Evolutionary conservation across 2,113 vertebrate species (phyloP).

Genomic region (Archocentrus centrarchus): DNA sequence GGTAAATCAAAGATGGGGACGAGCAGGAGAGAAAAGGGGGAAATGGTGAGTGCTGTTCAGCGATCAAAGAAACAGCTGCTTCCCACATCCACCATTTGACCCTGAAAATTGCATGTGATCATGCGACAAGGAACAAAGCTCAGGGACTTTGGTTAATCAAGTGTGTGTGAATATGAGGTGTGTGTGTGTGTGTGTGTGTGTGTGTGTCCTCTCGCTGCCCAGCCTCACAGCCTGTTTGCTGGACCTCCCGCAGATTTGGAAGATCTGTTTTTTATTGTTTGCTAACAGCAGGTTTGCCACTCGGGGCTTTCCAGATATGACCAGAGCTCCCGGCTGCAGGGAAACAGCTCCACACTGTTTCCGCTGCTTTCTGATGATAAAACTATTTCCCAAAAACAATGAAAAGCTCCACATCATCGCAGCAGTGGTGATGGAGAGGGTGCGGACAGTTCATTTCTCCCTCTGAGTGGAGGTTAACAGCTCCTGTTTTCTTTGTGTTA

Average conservation of each 20-base stretch:
- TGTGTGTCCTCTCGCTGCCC: not conserved
- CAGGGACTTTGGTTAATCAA: slow-evolving; percentile 44
- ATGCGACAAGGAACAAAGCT: slow-evolving; percentile 33
- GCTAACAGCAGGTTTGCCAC: not conserved
- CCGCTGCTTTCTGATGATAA: not conserved
- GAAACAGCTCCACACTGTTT: not conserved
- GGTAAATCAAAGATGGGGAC: not conserved
- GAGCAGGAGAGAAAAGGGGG: not conserved
- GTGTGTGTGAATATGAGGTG: slow-evolving; percentile 45
- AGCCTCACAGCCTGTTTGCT: not conserved
- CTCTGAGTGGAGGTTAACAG: slow-evolving; percentile 36
- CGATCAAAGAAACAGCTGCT: slow-evolving; percentile 72
- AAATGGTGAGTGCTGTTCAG: slow-evolving; percentile 31
- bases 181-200: not conserved
- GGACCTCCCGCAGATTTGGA: not conserved
- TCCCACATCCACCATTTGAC: slow-evolving; percentile 30
- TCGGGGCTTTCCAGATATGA: not conserved
- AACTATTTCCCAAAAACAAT: not conserved
- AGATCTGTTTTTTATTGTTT: slow-evolving; percentile 9
- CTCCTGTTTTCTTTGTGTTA: slow-evolving; percentile 37
- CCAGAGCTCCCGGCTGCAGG: not conserved
- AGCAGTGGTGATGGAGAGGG: not conserved
- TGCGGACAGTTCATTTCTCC: not conserved
- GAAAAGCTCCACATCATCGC: not conserved
- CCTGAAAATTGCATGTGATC: slow-evolving; percentile 33